Conservation (phyloP, 1,140 invertebrate genomes). For the Atta texana region DNA sequence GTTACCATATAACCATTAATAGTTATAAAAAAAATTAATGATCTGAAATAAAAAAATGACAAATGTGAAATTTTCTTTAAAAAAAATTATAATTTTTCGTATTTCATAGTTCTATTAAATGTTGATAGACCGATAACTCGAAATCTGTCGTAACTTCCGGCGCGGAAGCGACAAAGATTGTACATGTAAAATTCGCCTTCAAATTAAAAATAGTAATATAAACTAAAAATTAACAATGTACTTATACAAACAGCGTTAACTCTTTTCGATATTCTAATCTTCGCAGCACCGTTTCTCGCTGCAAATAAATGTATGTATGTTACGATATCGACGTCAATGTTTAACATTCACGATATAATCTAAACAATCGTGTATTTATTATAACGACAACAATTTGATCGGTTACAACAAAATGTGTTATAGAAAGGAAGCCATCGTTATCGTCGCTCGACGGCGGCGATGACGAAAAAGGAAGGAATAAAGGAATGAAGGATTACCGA, state of each 20-base stretch:
- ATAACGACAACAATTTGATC: slow-evolving; percentile 44
- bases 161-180: slow-evolving; percentile 28
- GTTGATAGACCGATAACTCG: slow-evolving; percentile 3
- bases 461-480: neutral
- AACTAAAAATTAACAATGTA: slow-evolving; percentile 11
- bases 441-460: neutral
- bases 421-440: neutral
- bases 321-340: slow-evolving; percentile 30
- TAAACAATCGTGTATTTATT: slow-evolving; percentile 37
- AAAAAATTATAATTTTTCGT: neutral
- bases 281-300: neutral
- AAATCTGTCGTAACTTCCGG: slow-evolving; percentile 11
- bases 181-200: slow-evolving; percentile 8
- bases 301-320: neutral
- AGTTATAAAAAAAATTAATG: slow-evolving; percentile 26
- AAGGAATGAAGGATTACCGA: slow-evolving; percentile 9
- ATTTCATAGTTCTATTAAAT: slow-evolving; percentile 38
- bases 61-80: neutral
- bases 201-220: neutral
- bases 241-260: neutral
- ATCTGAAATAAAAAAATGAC: neutral
- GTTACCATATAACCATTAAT: neutral
- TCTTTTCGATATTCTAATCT: slow-evolving; percentile 5
- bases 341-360: slow-evolving; percentile 1
- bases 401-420: slow-evolving; percentile 13